Conservation (phyloP, 2,888 invertebrate genomes). For the Spisula solida region DNA sequence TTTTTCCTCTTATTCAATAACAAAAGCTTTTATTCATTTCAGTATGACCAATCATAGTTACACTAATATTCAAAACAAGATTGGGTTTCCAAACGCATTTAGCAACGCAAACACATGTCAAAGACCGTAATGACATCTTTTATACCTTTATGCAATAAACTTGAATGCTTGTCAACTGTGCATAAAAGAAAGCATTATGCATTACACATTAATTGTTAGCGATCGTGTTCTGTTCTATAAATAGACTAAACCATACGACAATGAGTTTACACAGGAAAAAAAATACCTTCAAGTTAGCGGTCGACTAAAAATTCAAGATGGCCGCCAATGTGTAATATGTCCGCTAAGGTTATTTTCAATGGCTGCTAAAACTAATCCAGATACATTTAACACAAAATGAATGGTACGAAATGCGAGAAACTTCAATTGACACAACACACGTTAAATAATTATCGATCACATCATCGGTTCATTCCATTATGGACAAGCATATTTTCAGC, state of each 20-base stretch:
- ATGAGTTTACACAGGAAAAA: conserved; percentile 22
- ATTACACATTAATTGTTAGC: conserved; percentile 38
- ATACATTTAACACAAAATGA: background rate
- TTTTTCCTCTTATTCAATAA: background rate
- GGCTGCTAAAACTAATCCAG: background rate
- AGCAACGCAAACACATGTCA: conserved; percentile 62
- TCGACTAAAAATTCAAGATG: conserved; percentile 48
- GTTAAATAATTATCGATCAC: background rate
- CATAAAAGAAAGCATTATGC: conserved; percentile 41
- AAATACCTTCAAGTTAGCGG: background rate
- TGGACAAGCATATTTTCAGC: background rate
- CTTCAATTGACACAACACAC: background rate
- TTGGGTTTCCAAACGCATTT: conserved; percentile 42
- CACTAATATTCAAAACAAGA: conserved; percentile 45
- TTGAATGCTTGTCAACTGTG: conserved; percentile 55
- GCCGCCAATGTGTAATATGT: conserved; percentile 12
- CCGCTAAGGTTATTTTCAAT: background rate
- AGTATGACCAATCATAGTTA: conserved; percentile 37
- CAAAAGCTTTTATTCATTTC: background rate
- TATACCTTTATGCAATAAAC: conserved; percentile 52
- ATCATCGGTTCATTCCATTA: background rate
- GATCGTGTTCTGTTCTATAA: conserved; percentile 50
- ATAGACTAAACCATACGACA: conserved; percentile 33
- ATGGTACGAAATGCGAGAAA: background rate
- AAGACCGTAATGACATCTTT: conserved; percentile 49